Conservation (phyloP, 2,888 invertebrate genomes). For the Papilio demoleus region DNA sequence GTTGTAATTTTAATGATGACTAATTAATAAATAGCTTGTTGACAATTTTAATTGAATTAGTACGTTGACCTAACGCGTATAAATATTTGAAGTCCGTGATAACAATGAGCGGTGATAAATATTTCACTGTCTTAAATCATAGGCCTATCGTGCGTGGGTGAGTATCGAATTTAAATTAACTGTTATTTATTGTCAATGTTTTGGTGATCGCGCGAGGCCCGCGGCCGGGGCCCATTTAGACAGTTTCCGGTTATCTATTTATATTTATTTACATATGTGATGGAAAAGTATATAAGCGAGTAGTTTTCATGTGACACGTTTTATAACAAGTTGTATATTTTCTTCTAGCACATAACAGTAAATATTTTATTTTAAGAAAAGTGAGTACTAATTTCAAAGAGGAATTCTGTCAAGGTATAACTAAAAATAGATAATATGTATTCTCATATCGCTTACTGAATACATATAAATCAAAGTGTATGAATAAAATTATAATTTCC, state of each 20-base stretch:
- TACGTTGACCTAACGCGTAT: slow-evolving; percentile 22
- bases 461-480: not conserved
- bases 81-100: slow-evolving; percentile 26
- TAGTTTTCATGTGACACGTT: not conserved
- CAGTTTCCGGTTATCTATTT: slow-evolving; percentile 68
- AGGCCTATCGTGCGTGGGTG: slow-evolving; percentile 66
- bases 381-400: too few species aligned
- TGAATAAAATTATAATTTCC: not conserved
- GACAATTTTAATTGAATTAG: slow-evolving; percentile 9
- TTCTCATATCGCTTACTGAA: too few species aligned
- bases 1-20: not conserved
- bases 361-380: too few species aligned
- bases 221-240: slow-evolving; percentile 64
- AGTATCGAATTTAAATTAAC: slow-evolving; percentile 75
- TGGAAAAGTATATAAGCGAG: slow-evolving; percentile 16
- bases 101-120: slow-evolving; percentile 44
- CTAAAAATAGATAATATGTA: too few species aligned
- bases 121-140: slow-evolving; percentile 64
- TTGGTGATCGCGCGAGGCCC: slow-evolving; percentile 60
- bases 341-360: not conserved
- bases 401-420: too few species aligned
- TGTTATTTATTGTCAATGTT: slow-evolving; percentile 70
- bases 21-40: slow-evolving; percentile 8
- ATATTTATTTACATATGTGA: slow-evolving; percentile 41
- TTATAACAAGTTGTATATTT: not conserved